Percentiles rank a stretch among this genome's conserved stretches.
Conservation (phyloP, 2,113 vertebrate genomes). For the Colius striatus region DNA sequence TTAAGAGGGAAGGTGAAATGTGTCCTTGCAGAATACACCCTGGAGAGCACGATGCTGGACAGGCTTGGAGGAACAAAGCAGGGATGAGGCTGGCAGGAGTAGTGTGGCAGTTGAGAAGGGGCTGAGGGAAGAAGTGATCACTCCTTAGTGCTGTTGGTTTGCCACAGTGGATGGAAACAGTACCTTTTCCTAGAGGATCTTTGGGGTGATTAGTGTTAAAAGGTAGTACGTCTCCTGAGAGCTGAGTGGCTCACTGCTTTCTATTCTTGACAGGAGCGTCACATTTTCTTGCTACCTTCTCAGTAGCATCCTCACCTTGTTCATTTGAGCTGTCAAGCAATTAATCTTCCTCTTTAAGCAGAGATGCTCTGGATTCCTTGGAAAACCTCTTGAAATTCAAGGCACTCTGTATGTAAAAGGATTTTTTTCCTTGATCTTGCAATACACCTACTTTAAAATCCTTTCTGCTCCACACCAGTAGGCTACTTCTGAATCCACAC, state of each 20-base stretch:
- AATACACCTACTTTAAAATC: not conserved
- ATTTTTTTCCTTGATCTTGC: not conserved
- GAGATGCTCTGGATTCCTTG: not conserved
- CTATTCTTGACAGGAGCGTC: not conserved
- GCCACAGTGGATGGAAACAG: not conserved
- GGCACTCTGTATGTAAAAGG: not conserved
- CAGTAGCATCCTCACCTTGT: not conserved
- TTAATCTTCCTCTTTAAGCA: not conserved
- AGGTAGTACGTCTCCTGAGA: not conserved
- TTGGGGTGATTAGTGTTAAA: not conserved
- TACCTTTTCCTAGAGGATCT: not conserved
- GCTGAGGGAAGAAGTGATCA: not conserved
- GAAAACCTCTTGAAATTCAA: not conserved
- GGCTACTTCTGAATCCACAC: not conserved
- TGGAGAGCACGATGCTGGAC: not conserved
- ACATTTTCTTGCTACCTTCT: not conserved
- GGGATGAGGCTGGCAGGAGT: not conserved
- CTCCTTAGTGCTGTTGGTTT: not conserved
- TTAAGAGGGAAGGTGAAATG: not conserved
- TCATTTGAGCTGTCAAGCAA: not conserved
- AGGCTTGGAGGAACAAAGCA: not conserved
- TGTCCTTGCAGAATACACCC: not conserved
- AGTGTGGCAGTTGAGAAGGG: not conserved
- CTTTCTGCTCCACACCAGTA: not conserved
- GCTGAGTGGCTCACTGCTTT: not conserved